Evolutionary conservation across 2,113 vertebrate species (phyloP), one percentile per base, ranked within the genome.

Genomic region (Albula glossodonta): DNA sequence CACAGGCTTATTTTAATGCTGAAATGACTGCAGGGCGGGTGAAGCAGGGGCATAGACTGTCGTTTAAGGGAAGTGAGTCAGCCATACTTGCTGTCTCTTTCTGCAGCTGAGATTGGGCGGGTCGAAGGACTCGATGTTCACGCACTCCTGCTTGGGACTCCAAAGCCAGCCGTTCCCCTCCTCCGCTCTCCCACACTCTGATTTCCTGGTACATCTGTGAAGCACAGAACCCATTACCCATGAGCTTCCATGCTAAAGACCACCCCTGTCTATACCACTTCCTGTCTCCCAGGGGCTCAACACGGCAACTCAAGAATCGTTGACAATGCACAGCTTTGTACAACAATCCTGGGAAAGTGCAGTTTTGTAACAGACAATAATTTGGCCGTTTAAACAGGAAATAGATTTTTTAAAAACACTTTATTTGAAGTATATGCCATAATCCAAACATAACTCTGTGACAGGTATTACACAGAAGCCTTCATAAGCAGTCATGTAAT

Each of bases 111-210:
- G 97, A 80, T 97, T 98, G 80, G 95, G 92, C 49, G 98, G 98
- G 31, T 92, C 88, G 88, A 97, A 96, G 79, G 94, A 96, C 22
- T 95, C 85, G 81, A 99, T 88, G 83, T 95, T 92, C 90, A 98
- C 93, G 50, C 98, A 99, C 15, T 94, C 90, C 84, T 96, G 94
- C 53, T 78, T 87, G 2, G 96, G 96, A 92, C 98, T 98, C 97
- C 97, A 99, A 41, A 98, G 91, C 97, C 98, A 98, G 85, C 97
- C 96, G 83, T 96, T 96, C n/a, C 94, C 93, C 90, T 96, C 95
- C 86, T 94, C 93, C 0, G 97, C 96, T 87, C 96, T 91, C 2
- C 82, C 90, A 93, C 98, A 99, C 84, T 97, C 95, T 0, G 93
- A 92, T 89, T 93, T 97, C 94, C 96, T 96, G 90, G 96, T 97